Base-by-base conservation (phyloP, 1,140 invertebrate genomes). In the Meloidogyne hapla region DNA sequence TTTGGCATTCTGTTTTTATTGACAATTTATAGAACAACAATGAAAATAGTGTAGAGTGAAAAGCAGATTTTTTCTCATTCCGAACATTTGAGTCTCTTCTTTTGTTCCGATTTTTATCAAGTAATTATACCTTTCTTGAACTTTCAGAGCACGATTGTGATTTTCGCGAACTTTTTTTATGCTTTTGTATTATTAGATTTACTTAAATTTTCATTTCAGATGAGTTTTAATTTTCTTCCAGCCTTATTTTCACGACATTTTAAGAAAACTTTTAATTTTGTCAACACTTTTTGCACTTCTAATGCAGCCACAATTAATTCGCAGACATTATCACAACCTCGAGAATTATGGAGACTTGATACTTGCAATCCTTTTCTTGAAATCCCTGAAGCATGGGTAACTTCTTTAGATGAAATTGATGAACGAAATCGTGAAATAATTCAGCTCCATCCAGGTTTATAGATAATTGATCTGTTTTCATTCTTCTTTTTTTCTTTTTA, bases 381-480 rank as follows among this genome's bases (percentile, higher is more conserved):
- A 38, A 79, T 81, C 5, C 81, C 81, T 61, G 74, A 97, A 89
- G 93, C 92, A 26, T 98, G 95, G 95, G 89, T 98, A 13, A 94
- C 96, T 88, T 95, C 93, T 87, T 88, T 97, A 21, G 91, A 93
- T 84, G 91, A 92, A 0, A 85, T 92, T 12, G 90, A 92, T 79
- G 92, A 93, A 82, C 90, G 92, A 79, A 94, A 94, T 87, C 83
- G 94, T 1, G 93, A 93, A 0, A 87, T 98, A 0, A 89, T 96
- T 12, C 91, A 93, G 83, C 88, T 99, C 21, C 94, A 98, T 89
- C 94, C 95, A 0, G 90, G 92, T 74, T 89, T 10, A 18, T n/a
- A 25, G 2, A 1, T 8, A 26, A 68, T 45, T 67, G n/a, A 66
- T 61, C 21, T 75, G 6, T 61, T 4, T 12, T 21, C 21, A 62